Evolutionary conservation across 2,888 invertebrate genomes (phyloP), one percentile per base, ranked within the genome.

Genomic region (Drosophila greeni): DNA sequence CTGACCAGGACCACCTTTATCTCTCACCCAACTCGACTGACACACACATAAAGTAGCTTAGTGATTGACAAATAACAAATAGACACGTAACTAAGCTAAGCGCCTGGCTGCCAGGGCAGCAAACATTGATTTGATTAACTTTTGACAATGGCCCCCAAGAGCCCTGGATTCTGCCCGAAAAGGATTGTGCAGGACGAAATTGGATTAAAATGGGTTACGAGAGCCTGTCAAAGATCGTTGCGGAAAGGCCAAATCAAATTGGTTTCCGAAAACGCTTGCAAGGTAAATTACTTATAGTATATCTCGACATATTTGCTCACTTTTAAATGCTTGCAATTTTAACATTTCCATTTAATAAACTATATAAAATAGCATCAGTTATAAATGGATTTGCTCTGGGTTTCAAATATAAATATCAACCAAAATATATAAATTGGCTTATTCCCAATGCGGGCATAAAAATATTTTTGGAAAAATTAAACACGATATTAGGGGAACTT

Each of bases 41-140:
- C 69, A 69, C 49, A 69, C 49, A 69, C 57, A 70, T 70, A 66
- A 82, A 76, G 74, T 78, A 71, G 79, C 77, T 78, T 78, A 78
- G 79, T 82, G 77, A 82, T 74, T 82, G 77, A 78, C 77, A 78
- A 78, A 78, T 82, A 78, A 80, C 77, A 78, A 74, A 78, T 81
- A 78, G 75, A 77, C 75, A 76, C 71, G 75, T 76, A 68, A 77
- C 78, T 66, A 54, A 74, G 81, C 64, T 72, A 74, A 72, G 53
- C 56, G 29, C 26, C 51, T 33, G 47, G 37, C 56, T 45, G 52
- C 36, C 37, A 53, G 73, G 73, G 37, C 64, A 71, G 71, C 68
- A 68, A 80, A 74, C 81, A 78, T 74, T 81, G 77, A 77, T 77
- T 77, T 77, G 81, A 77, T 77, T 77, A 77, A 77, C 81, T 81